These are phyloP conservation scores for Mus musculus DNA, from an alignment of 2,113 vertebrate genomes.

Conservation along the genomic window DNA sequence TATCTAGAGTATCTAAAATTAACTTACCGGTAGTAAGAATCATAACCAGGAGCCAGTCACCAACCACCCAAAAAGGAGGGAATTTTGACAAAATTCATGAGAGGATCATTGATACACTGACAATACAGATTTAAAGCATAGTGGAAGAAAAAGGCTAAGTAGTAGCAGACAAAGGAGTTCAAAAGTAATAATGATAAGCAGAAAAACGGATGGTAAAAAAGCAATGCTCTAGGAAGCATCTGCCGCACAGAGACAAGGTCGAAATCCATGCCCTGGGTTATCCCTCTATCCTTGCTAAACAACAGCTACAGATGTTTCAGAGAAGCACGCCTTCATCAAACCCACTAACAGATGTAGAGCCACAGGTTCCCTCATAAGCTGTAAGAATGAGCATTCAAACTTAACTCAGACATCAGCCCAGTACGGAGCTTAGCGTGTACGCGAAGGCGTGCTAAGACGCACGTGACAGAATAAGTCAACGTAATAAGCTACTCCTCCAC, in stretches of 20 bases:
- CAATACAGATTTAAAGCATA: background rate
- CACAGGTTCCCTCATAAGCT: background rate
- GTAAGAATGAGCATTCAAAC: conserved; percentile 5
- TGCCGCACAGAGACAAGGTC: background rate
- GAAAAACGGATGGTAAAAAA: background rate
- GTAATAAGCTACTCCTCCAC: background rate
- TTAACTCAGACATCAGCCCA: background rate
- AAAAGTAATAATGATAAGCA: background rate
- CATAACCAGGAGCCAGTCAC: background rate
- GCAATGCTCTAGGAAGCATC: background rate
- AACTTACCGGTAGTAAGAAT: background rate
- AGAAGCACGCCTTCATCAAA: background rate
- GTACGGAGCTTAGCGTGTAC: background rate
- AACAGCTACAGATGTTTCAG: background rate
- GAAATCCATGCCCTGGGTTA: conserved; percentile 10
- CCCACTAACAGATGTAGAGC: background rate
- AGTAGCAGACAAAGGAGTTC: background rate
- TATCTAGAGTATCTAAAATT: conserved; percentile 15
- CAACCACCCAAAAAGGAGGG: background rate
- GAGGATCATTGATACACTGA: background rate
- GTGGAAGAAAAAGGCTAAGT: background rate
- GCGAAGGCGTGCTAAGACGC: background rate
- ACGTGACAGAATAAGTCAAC: background rate
- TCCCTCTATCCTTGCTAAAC: background rate
- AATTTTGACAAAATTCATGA: conserved; percentile 26